Base-by-base conservation (phyloP, 2,797 vertebrate species). In the Gymnodraco acuticeps region DNA sequence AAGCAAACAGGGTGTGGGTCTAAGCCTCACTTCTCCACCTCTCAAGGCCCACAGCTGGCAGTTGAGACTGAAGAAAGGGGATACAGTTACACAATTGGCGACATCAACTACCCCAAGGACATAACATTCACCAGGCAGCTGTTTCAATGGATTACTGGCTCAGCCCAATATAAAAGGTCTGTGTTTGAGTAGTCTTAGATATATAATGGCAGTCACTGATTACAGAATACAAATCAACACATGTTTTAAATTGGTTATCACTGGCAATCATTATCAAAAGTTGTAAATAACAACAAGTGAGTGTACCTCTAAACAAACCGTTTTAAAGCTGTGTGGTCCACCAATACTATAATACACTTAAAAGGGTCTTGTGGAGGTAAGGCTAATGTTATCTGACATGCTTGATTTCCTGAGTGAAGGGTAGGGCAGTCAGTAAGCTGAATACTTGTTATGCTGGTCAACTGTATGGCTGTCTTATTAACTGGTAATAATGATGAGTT, bases 111-210 rank as follows among this genome's bases (percentile, higher is more conserved):
- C 83, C 86, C 61, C 68, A 66, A 70, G 80, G 88, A 85, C 67
- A 82, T 41, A 75, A 85, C 81, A 87, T 65, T 54, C 83, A 90
- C 71, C 12, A 14, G 70, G 86, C 92, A 92, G 89, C 91, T 92
- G 89, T 81, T 85, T 76, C 70, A 75, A 61, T 64, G 67, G 62
- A 80, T 67, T 20, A 70, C 20, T 58, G 23, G 5, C 3, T 45
- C 33, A 27, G 65, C 4, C 47, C 11, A 60, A 73, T 48, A 53
- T 14, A 56, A 73, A 7, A 62, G 13, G 33, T 43, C 13, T 66
- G 62, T 13, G 38, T 53, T 50, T 67, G 51, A 72, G 67, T 67
- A 43, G 14, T 42, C 10, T 53, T 10, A 13, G 19, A 47, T 50
- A 33, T 31, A 47, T 54, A 46, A 63, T 48, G 0, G 9, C 2